Evolutionary conservation across 2,113 vertebrate species (phyloP).

Genomic region (Tupaia chinensis): DNA sequence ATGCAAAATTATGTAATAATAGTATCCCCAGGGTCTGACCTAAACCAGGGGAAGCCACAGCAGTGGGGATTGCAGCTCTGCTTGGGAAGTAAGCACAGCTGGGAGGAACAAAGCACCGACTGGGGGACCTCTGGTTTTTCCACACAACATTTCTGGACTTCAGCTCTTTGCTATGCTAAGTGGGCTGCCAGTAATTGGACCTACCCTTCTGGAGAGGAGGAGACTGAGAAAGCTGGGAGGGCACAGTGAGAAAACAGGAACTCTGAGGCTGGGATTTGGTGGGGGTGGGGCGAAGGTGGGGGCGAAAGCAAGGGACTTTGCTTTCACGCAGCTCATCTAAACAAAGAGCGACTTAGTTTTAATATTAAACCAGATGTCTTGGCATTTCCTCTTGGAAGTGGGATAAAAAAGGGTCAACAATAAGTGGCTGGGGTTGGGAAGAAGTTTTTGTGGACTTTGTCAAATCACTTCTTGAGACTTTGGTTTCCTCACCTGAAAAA

Average conservation of each 20-base stretch:
- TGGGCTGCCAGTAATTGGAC: constrained; percentile 73
- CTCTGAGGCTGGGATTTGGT: constrained; percentile 10
- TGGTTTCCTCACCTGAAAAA: constrained; percentile 50
- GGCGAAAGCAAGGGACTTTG: not conserved
- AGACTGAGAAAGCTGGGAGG: constrained; percentile 62
- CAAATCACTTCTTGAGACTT: not conserved
- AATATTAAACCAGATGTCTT: constrained; percentile 52
- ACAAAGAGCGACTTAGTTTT: constrained; percentile 8
- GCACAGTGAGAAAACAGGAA: constrained; percentile 63
- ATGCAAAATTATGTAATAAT: constrained; percentile 65
- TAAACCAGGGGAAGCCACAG: constrained; percentile 24
- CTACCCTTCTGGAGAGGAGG: constrained; percentile 55
- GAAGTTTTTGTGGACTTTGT: not conserved
- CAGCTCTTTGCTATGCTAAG: constrained; percentile 79
- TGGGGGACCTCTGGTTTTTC: constrained; percentile 68
- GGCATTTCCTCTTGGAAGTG: constrained; percentile 4
- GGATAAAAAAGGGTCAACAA: not conserved
- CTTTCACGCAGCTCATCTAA: constrained; percentile 39
- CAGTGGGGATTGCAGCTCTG: constrained; percentile 24
- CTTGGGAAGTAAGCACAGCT: constrained; percentile 73
- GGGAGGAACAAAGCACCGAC: constrained; percentile 72
- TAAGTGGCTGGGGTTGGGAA: constrained; percentile 12
- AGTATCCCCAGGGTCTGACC: not conserved
- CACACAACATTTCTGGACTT: constrained; percentile 71
- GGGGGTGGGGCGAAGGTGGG: not conserved